Evolutionary conservation across 64 coral and sea anemone species (phyloP), one percentile per base, ranked within the genome.

Genomic region (Stylophora pistillata): DNA sequence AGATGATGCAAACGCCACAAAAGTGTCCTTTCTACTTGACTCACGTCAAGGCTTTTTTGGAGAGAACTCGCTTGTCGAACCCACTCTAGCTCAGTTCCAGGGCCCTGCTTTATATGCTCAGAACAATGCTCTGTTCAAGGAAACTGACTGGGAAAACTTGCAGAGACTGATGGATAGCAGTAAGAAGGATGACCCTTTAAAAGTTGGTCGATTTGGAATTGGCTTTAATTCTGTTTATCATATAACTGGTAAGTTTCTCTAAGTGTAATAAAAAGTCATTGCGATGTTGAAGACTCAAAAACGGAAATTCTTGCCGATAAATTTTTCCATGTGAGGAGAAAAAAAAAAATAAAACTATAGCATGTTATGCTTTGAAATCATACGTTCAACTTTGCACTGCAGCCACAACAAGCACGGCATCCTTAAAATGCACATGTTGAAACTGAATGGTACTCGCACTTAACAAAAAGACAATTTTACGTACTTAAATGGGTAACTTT

Each of bases 201-300:
- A 94, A 78, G 93, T 94, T 56, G 93, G 93, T 20, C 93, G 93
- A 15, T 94, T 94, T 94, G 93, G 93, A 23, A 94, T 94, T 65
- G 93, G 93, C 56, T 94, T 94, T 25, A 94, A 94, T 33, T 94
- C 93, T 1, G 87, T 94, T 47, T 94, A 94, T 77, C 93, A 94
- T 29, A 71, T 94, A 71, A 94, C 93, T 17, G 93, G 93, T 94
- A 21, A 61, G 86, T 78, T 25, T 25, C 21, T 68, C 4, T 25
- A 64, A 68, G 26, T 20, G 61, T 64, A 18, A 64, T 23, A 21
- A 23, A 64, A 21, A 64, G 18, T 21, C 16, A 20, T 21, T 64
- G 7, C 17, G 7, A 41, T 74, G 6, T 17, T 41, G 37, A 6
- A 41, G 6, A 41, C 37, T 3, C 2, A 41, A 41, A 6, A 41